A percentile compares a stretch with the other conserved stretches of the same genome.
phyloP scores from a whole-genome alignment of 2,797 vertebrate species.

The Cyprinodon diabolis region DNA sequence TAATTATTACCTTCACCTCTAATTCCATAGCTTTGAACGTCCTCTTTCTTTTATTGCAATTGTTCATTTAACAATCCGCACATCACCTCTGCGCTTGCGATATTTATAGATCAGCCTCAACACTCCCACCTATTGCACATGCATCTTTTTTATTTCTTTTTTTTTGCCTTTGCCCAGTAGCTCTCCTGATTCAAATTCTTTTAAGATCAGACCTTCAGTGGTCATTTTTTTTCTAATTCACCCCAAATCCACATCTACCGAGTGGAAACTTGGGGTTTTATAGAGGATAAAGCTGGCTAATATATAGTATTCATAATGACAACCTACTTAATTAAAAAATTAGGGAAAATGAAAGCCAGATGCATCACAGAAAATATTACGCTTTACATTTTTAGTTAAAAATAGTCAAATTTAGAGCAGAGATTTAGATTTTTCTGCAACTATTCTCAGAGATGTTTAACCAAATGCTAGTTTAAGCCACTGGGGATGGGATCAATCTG shows the following conservation, averaged over 20 bases:
- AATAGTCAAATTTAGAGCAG: not conserved
- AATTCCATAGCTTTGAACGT: no score
- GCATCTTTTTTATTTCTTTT: no score
- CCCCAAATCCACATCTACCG: not conserved
- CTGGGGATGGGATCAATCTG: not conserved
- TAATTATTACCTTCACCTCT: no score
- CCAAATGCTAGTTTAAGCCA: not conserved
- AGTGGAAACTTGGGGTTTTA: not conserved
- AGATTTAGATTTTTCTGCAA: not conserved
- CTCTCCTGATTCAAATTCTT: no score
- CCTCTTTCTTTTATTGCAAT: no score
- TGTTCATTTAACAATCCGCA: no score
- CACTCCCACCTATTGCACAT: no score
- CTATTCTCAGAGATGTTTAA: not conserved
- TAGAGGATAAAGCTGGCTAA: not conserved
- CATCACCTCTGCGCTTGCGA: no score
- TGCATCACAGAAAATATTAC: not conserved
- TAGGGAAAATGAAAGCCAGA: no score
- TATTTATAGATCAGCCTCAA: no score
- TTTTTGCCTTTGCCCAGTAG: no score
- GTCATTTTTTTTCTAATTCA: not conserved
- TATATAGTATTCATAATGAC: not conserved
- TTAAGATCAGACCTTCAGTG: not conserved
- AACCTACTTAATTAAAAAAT: not conserved
- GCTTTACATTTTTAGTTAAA: not conserved